Percentiles rank a stretch among this genome's conserved stretches.
These are phyloP conservation scores for Callochromis pleurospilus DNA, from an alignment of 2,113 vertebrate genomes.

Conservation along the genomic window DNA sequence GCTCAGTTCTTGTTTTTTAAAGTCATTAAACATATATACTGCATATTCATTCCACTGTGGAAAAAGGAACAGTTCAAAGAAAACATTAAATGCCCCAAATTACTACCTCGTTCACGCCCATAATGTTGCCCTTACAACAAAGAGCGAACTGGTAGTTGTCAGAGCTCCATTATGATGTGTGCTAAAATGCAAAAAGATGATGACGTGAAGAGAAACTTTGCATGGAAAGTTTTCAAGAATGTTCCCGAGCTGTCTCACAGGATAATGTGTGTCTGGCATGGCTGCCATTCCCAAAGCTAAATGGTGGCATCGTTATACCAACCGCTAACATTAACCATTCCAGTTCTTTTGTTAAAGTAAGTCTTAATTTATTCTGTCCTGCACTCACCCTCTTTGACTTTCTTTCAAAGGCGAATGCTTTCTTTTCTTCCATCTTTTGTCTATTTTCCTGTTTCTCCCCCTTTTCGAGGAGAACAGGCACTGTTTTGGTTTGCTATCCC, in stretches of 20 bases:
- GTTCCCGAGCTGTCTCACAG: not conserved
- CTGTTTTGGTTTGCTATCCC: not conserved
- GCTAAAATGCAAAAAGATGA: not conserved
- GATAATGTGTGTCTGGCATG: not conserved
- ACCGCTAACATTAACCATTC: not conserved
- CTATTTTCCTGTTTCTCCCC: not conserved
- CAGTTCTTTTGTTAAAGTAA: not conserved
- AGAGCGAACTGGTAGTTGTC: not conserved
- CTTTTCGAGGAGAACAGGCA: not conserved
- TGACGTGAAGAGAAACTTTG: not conserved
- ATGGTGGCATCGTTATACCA: constrained; percentile 32
- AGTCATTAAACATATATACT: not conserved
- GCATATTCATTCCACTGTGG: not conserved
- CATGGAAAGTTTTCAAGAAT: not conserved
- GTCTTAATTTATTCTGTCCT: constrained; percentile 7
- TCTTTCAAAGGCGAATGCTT: not conserved
- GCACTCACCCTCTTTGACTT: not conserved
- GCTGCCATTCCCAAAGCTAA: constrained; percentile 28
- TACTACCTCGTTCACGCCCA: not conserved
- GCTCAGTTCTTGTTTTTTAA: not conserved
- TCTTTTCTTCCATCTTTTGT: not conserved
- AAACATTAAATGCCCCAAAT: not conserved
- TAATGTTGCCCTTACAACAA: not conserved
- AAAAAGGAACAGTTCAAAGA: not conserved
- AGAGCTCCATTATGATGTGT: not conserved